Evolutionary conservation across 2,888 invertebrate genomes (phyloP), one percentile per base, ranked within the genome.

Genomic region (Amiota minor): DNA sequence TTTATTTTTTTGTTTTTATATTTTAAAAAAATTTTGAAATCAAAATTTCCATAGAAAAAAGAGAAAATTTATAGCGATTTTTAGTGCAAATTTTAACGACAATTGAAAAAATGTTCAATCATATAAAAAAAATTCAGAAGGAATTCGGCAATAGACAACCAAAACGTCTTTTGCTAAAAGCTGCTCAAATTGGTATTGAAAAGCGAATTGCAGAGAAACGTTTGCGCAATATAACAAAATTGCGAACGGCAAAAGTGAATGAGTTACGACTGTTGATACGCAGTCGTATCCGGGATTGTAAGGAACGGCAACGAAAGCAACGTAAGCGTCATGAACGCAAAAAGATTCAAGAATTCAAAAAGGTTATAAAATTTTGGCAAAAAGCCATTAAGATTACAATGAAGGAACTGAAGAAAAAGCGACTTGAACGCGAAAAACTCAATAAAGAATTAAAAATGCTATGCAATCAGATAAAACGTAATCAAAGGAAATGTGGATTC

Each of bases 241-340:
- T 10, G 49, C 49, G 49, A 10, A 18, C 46, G 11, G 10, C 11
- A 49, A 65, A 65, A 35, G 11, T 65, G 9, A 18, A 16, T 12
- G 49, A 65, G 9, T 35, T 65, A 18, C 65, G 65, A 16, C 47
- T 11, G 9, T 49, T 65, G 65, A 12, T 65, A 49, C 16, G 18
- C 49, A 9, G 2, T n/a, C 35, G 46, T 9, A 2, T 62, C 45
- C n/a, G 4, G 45, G 62, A 23, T 10, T 14, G 14, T 9, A 23
- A 16, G 9, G 49, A 65, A 49, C 16, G 9, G 10, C 16, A 46
- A 46, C 2, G 49, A 49, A 47, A 62, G 46, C 45, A 46, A 10
- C 62, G 45, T 9, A n/a, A 12, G 8, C 45, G 45, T 1, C 8
- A 45, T 14, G 45, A 23, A 10, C 46, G 4, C 6, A 6, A 16